Evolutionary conservation across 2,113 vertebrate genomes (phyloP).

Genomic region (Anhinga anhinga): DNA sequence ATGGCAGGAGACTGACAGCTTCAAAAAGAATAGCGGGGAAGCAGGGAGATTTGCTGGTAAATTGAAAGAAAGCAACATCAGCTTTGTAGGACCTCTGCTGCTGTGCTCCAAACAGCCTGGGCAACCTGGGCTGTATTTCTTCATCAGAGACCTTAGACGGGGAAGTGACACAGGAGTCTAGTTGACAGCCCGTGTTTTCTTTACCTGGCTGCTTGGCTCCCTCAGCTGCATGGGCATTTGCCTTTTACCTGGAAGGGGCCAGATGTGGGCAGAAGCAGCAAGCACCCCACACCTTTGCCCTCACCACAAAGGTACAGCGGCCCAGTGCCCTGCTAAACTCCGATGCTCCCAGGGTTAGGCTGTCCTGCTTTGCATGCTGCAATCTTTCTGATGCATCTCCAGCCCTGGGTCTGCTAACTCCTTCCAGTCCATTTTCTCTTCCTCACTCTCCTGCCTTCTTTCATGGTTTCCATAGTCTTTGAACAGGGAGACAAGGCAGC

Average conservation of each 20-base stretch:
- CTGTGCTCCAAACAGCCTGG: not conserved
- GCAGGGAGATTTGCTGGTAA: not conserved
- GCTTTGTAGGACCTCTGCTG: not conserved
- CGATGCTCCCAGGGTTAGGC: not conserved
- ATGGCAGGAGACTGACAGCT: slow-evolving; percentile 1
- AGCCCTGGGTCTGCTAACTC: not conserved
- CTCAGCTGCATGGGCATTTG: not conserved
- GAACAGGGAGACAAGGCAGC: not conserved
- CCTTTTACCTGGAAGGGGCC: not conserved
- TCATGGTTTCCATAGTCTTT: not conserved
- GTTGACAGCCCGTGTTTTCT: not conserved
- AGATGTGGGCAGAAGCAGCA: not conserved
- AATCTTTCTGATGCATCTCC: not conserved
- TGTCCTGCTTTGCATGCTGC: not conserved
- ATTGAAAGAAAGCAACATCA: not conserved
- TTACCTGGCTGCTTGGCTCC: not conserved
- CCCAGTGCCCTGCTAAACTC: not conserved
- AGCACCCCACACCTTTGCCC: not conserved
- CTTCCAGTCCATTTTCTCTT: not conserved
- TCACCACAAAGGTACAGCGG: not conserved
- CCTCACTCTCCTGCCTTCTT: not conserved
- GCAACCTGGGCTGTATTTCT: not conserved
- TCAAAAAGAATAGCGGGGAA: not conserved
- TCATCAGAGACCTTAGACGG: not conserved
- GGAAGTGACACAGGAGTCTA: not conserved